Evolutionary conservation across 2,888 invertebrate genomes (phyloP), one percentile per base, ranked within the genome.

Genomic region (Athalia circularis): DNA sequence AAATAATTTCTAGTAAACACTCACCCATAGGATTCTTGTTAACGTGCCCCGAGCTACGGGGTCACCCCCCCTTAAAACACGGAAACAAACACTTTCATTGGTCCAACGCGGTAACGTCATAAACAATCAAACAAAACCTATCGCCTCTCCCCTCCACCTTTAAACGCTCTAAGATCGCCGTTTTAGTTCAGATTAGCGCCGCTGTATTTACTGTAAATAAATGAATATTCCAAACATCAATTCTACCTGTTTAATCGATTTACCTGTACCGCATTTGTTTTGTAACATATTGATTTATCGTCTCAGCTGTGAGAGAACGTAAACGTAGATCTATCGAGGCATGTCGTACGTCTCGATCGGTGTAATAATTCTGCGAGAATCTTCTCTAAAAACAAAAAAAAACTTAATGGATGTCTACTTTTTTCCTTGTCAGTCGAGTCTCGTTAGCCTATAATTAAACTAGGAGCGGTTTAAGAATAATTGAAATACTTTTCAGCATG

Each of bases 21-120:
- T 78, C 78, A 78, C 78, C 78, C 72, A 78, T 78, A 78, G 72
- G 78, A 78, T 78, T 78, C 72, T 78, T 65, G 72, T 78, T 78
- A 78, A 72, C 70, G 62, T 64, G 72, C 78, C 78, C 78, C 72
- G 78, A 70, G 78, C 78, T 72, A 78, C 78, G 78, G 78, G 78
- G 78, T 65, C 78, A 64, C 64, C 78, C 78, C 78, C 78, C 78
- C 72, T 78, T 78, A 74, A 74, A 78, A 78, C 78, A 78, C 78
- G 78, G 78, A 78, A 78, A 78, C 78, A 78, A 78, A 78, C 78
- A 64, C 64, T 78, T 78, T 78, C 78, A 78, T 78, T 78, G 78
- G 78, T 78, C 74, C 70, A 47, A 65, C 68, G 74, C 78, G 64
- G 70, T 78, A 72, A 78, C 78, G 78, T 78, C 78, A 78, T 72